Evolutionary conservation across 2,888 invertebrate genomes (phyloP).

Genomic region (Germaria angustata): DNA sequence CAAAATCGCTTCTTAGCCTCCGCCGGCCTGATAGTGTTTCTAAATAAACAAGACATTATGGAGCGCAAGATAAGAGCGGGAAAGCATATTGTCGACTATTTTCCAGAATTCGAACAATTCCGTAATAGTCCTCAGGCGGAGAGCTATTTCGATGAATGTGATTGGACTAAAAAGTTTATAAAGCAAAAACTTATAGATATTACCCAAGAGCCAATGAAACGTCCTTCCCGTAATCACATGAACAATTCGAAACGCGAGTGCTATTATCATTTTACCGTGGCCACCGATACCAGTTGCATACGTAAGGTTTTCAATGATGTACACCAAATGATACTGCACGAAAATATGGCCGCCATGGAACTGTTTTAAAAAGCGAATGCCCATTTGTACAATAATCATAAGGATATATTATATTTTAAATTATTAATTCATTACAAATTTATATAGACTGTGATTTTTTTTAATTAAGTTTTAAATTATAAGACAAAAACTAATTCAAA

Average conservation of each 20-base stretch:
- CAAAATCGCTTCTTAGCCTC: conserved; percentile 85
- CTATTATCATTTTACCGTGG: conserved; percentile 88
- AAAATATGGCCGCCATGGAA: conserved; percentile 80
- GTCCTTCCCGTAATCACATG: conserved; percentile 76
- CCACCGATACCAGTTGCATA: conserved; percentile 88
- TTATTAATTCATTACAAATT: conserved; percentile 1
- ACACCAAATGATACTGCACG: conserved; percentile 84
- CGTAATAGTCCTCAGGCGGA: conserved; percentile 79
- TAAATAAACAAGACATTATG: conserved; percentile 84
- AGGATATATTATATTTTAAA: background rate
- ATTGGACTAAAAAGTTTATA: conserved; percentile 85
- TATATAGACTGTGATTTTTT: conserved; percentile 53
- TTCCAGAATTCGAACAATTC: conserved; percentile 84
- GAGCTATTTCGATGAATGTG: conserved; percentile 83
- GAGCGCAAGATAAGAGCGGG: conserved; percentile 86
- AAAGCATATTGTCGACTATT: conserved; percentile 83
- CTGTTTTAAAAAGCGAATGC: conserved; percentile 68
- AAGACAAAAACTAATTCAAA: background rate
- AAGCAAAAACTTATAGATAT: conserved; percentile 84
- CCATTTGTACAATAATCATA: background rate
- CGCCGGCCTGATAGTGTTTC: conserved; percentile 89
- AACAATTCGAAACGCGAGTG: conserved; percentile 82
- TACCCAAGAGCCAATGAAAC: conserved; percentile 81
- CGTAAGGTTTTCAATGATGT: conserved; percentile 87
- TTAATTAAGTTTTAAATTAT: conserved; percentile 36